Evolutionary conservation across 2,113 vertebrate species (phyloP).

Genomic region (Bubalus kerabau): DNA sequence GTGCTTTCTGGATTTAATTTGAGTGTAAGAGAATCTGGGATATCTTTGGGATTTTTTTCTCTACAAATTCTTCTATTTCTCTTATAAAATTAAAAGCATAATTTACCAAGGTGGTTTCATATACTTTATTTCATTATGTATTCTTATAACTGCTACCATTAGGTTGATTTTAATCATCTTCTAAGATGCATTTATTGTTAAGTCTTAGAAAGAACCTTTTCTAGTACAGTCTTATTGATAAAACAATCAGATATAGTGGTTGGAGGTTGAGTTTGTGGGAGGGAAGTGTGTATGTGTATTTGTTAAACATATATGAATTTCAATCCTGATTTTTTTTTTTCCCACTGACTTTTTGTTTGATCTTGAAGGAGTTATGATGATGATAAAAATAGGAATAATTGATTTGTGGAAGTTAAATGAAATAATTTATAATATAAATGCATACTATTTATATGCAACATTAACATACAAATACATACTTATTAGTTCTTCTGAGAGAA

Average conservation of each 20-base stretch:
- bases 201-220: not conserved
- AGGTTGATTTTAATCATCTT: not conserved
- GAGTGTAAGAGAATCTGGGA: not conserved
- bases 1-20: constrained; percentile 27
- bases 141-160: not conserved
- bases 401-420: not conserved
- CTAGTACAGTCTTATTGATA: not conserved
- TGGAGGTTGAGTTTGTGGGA: not conserved
- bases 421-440: not conserved
- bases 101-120: not conserved
- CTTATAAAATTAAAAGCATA: not conserved
- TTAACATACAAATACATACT: not conserved
- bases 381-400: constrained; percentile 1
- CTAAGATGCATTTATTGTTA: not conserved
- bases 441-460: not conserved
- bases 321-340: not conserved
- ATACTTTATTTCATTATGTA: not conserved
- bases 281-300: not conserved
- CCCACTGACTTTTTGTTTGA: not conserved
- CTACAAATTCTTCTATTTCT: constrained; percentile 1
- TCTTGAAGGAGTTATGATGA: not conserved
- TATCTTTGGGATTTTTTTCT: constrained; percentile 39
- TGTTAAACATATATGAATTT: not conserved
- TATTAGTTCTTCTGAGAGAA: not conserved
- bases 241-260: not conserved